Evolutionary conservation across 1,140 invertebrate species (phyloP), one percentile per base, ranked within the genome.

Genomic region (Uloborus diversus): DNA sequence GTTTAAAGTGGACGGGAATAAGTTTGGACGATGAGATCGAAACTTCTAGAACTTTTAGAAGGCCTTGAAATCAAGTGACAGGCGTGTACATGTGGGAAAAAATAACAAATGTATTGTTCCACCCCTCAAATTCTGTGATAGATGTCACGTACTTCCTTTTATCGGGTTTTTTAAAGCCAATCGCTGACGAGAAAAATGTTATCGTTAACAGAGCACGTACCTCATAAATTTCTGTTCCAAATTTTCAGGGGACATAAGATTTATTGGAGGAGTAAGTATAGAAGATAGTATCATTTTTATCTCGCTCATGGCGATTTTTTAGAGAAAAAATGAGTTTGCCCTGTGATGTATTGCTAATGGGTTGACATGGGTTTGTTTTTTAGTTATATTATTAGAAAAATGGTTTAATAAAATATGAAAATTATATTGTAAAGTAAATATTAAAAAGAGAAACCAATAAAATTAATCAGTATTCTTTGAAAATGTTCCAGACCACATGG

Each of bases 91-190:
- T 68, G 51, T 68, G 13, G 47, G 14, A 20, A 68, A 51, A 66
- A 68, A 68, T 28, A 49, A 49, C 28, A 66, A 28, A 30, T 25
- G 25, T 17, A 11, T 25, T 9, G 14, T 68, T 68, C 64, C 30
- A 27, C 64, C 47, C 14, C 4, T 68, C 64, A 37, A 47, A 51
- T 68, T 68, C 51, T 68, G 27, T 68, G 64, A 68, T 68, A 68
- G 64, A 68, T 68, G 64, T 68, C 64, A 68, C 64, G 42, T 68
- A 68, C 25, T n/a, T 13, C 23, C 64, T n/a, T 25, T 68, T 68
- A 68, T 68, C 64, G 37, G 27, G 1, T 32, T 49, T 64, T 64
- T 64, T 25, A 1, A 7, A 23, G 11, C 28, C 28, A 23, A 49
- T 25, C 28, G 32, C 47, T 4, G 27, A 42, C 51, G 5, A 20